Evolutionary conservation across 2,888 invertebrate species (phyloP).

Genomic region (Drosophila kuntzei): DNA sequence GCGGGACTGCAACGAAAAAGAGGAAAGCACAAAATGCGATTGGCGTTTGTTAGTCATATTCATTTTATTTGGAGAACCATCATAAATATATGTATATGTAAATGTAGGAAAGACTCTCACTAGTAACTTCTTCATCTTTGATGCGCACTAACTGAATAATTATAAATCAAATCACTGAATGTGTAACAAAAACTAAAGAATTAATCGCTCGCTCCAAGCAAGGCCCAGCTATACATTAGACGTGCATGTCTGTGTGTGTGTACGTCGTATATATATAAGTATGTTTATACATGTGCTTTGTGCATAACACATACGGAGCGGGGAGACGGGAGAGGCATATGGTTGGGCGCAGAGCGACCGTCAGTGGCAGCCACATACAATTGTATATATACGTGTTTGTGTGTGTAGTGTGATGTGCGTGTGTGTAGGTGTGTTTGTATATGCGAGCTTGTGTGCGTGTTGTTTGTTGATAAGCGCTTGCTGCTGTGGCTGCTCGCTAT

Average conservation of each 20-base stretch:
- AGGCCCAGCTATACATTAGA: conserved; percentile 46
- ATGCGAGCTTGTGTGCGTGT: conserved; percentile 54
- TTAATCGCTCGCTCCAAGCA: conserved; percentile 59
- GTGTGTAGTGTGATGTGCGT: conserved; percentile 9
- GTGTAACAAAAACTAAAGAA: conserved; percentile 66
- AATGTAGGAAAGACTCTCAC: conserved; percentile 58
- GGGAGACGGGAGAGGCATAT: conserved; percentile 24
- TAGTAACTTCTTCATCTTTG: conserved; percentile 80
- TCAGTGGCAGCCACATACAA: conserved; percentile 16
- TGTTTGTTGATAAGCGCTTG: conserved; percentile 72
- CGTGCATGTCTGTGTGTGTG: conserved; percentile 24
- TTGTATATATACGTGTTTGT: neutral
- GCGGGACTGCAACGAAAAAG: conserved; percentile 64
- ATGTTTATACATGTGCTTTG: conserved; percentile 60
- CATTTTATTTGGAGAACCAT: conserved; percentile 8
- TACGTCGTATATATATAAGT: conserved; percentile 12
- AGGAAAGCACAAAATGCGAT: conserved; percentile 18
- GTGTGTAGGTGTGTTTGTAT: conserved; percentile 21
- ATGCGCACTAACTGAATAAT: conserved; percentile 42
- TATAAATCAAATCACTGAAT: conserved; percentile 61
- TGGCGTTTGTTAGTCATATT: conserved; percentile 21
- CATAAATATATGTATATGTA: conserved; percentile 5
- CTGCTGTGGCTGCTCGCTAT: conserved; percentile 37
- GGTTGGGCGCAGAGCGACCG: conserved; percentile 20
- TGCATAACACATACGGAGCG: conserved; percentile 51